Evolutionary conservation across 92 coral and sea anemone genomes (phyloP).

Genomic region (Palythoa grandis): DNA sequence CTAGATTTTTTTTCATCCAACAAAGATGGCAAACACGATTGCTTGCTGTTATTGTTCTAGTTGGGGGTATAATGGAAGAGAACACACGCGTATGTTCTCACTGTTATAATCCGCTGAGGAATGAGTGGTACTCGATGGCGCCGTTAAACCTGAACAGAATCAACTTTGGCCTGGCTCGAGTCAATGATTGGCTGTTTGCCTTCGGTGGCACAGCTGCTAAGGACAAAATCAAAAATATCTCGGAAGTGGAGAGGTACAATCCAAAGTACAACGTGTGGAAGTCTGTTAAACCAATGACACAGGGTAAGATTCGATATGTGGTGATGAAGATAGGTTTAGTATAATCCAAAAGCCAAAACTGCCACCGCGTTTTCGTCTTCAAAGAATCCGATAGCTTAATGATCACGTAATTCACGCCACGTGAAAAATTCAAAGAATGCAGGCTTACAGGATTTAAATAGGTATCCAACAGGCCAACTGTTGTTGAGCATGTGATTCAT

Average conservation of each 20-base stretch:
- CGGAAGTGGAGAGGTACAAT: slow-evolving; percentile 79
- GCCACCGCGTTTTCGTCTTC: too few relatives aligned
- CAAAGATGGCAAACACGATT: slow-evolving; percentile 85
- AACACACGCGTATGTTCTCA: slow-evolving; percentile 65
- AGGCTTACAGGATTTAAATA: too few relatives aligned
- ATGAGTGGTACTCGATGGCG: slow-evolving; percentile 78
- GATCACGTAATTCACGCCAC: too few relatives aligned
- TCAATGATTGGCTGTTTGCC: slow-evolving; percentile 62
- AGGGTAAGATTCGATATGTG: slow-evolving; percentile 41
- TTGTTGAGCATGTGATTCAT: too few relatives aligned
- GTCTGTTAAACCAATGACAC: slow-evolving; percentile 46
- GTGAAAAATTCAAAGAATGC: too few relatives aligned
- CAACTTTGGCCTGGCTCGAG: slow-evolving; percentile 79
- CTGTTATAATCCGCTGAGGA: slow-evolving; percentile 83
- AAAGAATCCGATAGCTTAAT: too few relatives aligned
- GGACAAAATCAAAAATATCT: slow-evolving; percentile 57
- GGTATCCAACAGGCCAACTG: too few relatives aligned
- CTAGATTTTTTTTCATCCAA: neutral
- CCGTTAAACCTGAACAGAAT: slow-evolving; percentile 70
- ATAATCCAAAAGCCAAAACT: neutral
- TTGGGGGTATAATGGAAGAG: slow-evolving; percentile 82
- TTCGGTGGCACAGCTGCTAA: slow-evolving; percentile 74
- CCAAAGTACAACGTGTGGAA: slow-evolving; percentile 85
- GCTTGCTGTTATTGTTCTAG: slow-evolving; percentile 65
- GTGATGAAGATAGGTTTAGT: neutral